Percentiles rank a stretch among this genome's conserved stretches.
phyloP scores from a whole-genome alignment of 2,797 vertebrate species.

The Myotis findleyi region DNA sequence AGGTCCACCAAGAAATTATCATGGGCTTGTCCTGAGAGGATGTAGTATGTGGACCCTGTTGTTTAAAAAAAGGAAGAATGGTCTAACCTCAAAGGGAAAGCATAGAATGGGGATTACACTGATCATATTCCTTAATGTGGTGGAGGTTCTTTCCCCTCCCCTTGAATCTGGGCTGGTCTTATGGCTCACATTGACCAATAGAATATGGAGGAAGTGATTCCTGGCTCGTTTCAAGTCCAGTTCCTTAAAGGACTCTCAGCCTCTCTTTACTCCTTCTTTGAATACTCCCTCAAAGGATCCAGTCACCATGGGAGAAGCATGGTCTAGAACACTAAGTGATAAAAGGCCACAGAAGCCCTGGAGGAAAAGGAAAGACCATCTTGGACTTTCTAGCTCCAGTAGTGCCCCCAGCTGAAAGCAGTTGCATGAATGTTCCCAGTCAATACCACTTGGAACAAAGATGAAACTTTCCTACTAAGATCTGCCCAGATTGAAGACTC shows the following conservation, averaged over 20 bases:
- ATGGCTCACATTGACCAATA: background rate
- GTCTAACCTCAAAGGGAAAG: background rate
- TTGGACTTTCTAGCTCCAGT: background rate
- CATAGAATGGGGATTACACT: background rate
- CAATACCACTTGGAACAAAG: background rate
- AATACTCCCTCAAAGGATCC: background rate
- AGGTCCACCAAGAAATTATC: background rate
- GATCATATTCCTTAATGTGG: background rate
- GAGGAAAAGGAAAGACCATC: background rate
- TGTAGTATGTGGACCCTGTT: background rate
- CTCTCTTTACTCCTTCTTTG: background rate
- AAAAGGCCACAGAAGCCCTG: background rate
- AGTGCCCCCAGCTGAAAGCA: background rate
- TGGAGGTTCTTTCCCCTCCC: background rate
- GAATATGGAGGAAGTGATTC: background rate
- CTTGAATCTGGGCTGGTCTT: background rate
- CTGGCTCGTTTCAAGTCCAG: background rate
- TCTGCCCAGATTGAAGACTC: background rate
- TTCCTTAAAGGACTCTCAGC: background rate
- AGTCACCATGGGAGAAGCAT: background rate
- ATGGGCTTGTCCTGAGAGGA: background rate
- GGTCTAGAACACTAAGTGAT: background rate
- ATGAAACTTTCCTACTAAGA: background rate
- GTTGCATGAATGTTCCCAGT: background rate
- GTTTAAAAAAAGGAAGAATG: background rate